A percentile compares a stretch with the other conserved stretches of the same genome.
Conservation (phyloP, 2,797 vertebrate genomes). For the Typhlichthys subterraneus region DNA sequence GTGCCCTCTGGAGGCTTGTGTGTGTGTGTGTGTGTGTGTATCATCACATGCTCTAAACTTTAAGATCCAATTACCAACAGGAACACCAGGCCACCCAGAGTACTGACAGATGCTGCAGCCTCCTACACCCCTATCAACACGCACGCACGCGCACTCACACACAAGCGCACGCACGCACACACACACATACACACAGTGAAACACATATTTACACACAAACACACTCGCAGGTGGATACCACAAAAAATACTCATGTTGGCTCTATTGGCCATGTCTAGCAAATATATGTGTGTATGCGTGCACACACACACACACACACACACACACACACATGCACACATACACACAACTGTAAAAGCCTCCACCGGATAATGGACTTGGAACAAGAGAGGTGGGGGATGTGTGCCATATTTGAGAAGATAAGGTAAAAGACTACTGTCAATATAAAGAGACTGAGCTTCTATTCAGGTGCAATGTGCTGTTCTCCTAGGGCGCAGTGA, state of each 20-base stretch:
- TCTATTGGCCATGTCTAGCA: neutral
- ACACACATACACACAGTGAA: neutral
- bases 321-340: neutral
- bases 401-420: slow-evolving; percentile 26
- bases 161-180: neutral
- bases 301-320: neutral
- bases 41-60: slow-evolving; percentile 72
- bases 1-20: slow-evolving; percentile 7
- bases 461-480: slow-evolving; percentile 16
- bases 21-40: slow-evolving; percentile 21
- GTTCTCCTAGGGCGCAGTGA: neutral
- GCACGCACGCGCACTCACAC: slow-evolving; percentile 15
- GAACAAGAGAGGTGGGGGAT: neutral
- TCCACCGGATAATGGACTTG: neutral
- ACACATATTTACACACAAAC: neutral
- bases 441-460: slow-evolving; percentile 34
- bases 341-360: neutral
- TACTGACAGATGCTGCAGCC: slow-evolving; percentile 71
- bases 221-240: neutral
- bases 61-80: slow-evolving; percentile 79
- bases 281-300: neutral
- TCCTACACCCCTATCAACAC: slow-evolving; percentile 61
- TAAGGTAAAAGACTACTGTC: slow-evolving; percentile 30
- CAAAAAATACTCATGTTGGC: neutral
- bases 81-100: slow-evolving; percentile 76